Evolutionary conservation across 2,113 vertebrate genomes (phyloP).

Genomic region (Nycticorax nycticorax): DNA sequence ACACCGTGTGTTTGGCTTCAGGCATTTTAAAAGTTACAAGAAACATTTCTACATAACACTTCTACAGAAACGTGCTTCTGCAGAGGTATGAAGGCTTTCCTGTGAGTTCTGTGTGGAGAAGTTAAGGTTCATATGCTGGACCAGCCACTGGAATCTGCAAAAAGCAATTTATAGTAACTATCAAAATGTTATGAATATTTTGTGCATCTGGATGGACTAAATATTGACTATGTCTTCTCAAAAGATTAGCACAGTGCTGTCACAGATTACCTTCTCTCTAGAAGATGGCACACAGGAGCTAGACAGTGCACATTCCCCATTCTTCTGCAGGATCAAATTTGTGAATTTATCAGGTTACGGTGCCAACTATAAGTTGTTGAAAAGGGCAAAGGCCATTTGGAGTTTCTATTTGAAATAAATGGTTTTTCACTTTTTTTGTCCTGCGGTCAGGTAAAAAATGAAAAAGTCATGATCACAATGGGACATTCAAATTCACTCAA

Average conservation of each 20-base stretch:
- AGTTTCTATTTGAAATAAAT: neutral
- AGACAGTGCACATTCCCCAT: neutral
- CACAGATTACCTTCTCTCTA: neutral
- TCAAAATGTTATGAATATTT: neutral
- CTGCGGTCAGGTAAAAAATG: neutral
- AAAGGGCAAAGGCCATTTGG: neutral
- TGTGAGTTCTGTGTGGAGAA: neutral
- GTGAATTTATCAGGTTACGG: neutral
- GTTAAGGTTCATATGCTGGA: neutral
- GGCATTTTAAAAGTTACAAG: neutral
- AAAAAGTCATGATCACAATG: neutral
- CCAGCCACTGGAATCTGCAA: neutral
- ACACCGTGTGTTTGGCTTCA: neutral
- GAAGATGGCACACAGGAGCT: neutral
- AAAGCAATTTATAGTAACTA: neutral
- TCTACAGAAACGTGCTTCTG: neutral
- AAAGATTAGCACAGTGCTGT: neutral
- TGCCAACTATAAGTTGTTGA: neutral
- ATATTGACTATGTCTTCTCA: neutral
- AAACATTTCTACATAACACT: neutral
- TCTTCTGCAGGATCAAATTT: neutral
- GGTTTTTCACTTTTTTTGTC: neutral
- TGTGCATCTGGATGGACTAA: neutral
- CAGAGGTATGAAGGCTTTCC: neutral
- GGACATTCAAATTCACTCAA: neutral